These are phyloP conservation scores for Columba guinea DNA, from an alignment of 2,797 vertebrate genomes.

Conservation along the genomic window DNA sequence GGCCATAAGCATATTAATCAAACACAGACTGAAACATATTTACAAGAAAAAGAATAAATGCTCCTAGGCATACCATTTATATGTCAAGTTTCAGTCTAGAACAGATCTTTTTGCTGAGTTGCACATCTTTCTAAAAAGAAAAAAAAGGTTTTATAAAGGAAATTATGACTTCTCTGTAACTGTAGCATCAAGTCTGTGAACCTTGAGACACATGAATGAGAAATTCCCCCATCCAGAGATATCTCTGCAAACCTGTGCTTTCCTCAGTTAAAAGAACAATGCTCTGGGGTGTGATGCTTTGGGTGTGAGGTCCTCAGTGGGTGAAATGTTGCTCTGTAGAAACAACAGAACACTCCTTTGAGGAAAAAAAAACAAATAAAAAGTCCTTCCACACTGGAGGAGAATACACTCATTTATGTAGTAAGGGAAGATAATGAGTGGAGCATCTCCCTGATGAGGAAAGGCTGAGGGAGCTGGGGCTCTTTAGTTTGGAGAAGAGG, in stretches of 20 bases:
- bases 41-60: conserved; percentile 35
- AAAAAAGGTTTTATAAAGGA: neutral
- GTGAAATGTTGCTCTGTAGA: neutral
- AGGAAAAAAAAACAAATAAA: neutral
- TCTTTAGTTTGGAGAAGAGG: no score
- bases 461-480: no score
- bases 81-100: conserved; percentile 36
- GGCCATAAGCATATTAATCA: conserved; percentile 57
- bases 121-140: conserved; percentile 3
- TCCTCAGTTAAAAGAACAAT: neutral
- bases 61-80: conserved; percentile 42
- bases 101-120: conserved; percentile 48
- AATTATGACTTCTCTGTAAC: conserved; percentile 24
- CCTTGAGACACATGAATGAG: neutral
- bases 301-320: neutral
- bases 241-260: neutral
- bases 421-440: neutral
- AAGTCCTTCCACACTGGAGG: neutral
- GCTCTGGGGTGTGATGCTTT: neutral
- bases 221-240: neutral
- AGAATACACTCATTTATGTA: neutral
- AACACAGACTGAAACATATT: conserved; percentile 53
- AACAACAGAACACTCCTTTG: neutral
- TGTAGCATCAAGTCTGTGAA: neutral
- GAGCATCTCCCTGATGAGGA: no score